Conservation (phyloP, 2,888 invertebrate species). For the Suillia variegata region DNA sequence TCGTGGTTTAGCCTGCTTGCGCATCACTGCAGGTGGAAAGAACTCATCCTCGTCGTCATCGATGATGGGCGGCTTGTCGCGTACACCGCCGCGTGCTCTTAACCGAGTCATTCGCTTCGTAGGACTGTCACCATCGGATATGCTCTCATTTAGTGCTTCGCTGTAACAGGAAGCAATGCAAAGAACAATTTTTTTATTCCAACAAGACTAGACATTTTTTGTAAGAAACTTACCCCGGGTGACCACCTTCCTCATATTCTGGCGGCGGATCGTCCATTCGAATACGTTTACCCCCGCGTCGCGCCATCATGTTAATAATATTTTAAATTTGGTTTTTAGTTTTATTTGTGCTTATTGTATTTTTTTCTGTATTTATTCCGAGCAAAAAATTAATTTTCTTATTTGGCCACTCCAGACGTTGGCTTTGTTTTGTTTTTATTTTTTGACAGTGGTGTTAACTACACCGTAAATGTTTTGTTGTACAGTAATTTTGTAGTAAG, state of each 20-base stretch:
- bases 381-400: too few relatives aligned
- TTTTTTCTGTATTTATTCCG: too few relatives aligned
- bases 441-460: too few relatives aligned
- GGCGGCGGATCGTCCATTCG: conserved; percentile 91
- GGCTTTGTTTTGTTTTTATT: too few relatives aligned
- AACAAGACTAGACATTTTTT: not conserved
- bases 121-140: conserved; percentile 65
- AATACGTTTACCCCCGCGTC: conserved; percentile 86
- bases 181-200: too few relatives aligned
- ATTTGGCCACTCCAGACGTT: too few relatives aligned
- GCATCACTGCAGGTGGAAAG: conserved; percentile 53
- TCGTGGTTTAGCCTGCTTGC: conserved; percentile 44
- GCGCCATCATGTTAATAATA: conserved; percentile 73
- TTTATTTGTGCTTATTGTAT: too few relatives aligned
- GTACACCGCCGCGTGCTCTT: conserved; percentile 64
- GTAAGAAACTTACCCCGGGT: conserved; percentile 31
- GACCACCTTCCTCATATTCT: conserved; percentile 78
- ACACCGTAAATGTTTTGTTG: too few relatives aligned
- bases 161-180: conserved; percentile 35
- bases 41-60: conserved; percentile 62
- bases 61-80: conserved; percentile 61
- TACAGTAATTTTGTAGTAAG: too few relatives aligned
- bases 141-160: conserved; percentile 56
- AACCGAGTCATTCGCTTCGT: conserved; percentile 69
- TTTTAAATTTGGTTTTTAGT: too few relatives aligned